Percentiles rank a stretch among this genome's conserved stretches.
Conservation (phyloP, 2,113 vertebrate species). For the Meriones unguiculatus region DNA sequence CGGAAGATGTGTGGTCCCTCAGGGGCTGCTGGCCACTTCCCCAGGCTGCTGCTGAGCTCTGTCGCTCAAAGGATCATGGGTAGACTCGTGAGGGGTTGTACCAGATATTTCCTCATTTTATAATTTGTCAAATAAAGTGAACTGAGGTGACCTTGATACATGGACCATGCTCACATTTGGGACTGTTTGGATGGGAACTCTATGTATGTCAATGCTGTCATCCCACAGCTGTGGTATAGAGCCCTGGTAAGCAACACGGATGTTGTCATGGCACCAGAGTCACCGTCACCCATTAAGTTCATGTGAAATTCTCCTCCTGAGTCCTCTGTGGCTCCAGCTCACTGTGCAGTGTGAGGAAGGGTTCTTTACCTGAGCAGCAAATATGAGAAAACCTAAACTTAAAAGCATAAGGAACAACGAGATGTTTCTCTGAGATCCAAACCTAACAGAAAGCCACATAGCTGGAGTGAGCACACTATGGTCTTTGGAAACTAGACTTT, state of each 20-base stretch:
- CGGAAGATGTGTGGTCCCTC: background rate
- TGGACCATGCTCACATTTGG: background rate
- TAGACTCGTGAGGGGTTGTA: background rate
- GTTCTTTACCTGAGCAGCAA: background rate
- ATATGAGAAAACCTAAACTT: background rate
- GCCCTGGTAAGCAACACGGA: background rate
- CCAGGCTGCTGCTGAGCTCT: accelerated
- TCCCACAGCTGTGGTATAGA: background rate
- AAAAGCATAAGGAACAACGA: background rate
- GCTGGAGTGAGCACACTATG: no score
- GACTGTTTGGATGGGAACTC: background rate
- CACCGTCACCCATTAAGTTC: background rate
- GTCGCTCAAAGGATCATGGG: accelerated
- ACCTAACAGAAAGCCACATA: no score
- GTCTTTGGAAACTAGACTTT: background rate
- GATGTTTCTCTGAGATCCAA: background rate
- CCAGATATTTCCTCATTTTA: background rate
- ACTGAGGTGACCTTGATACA: background rate
- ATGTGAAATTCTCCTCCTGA: background rate
- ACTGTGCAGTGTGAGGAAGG: background rate
- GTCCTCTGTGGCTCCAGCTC: background rate
- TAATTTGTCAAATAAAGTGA: background rate
- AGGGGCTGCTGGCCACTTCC: background rate
- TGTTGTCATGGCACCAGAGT: no score
- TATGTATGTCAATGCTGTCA: no score